A percentile compares a stretch with the other conserved stretches of the same genome.
phyloP scores from a whole-genome alignment of 2,888 invertebrate species.

The Cyrtodaria siliqua region DNA sequence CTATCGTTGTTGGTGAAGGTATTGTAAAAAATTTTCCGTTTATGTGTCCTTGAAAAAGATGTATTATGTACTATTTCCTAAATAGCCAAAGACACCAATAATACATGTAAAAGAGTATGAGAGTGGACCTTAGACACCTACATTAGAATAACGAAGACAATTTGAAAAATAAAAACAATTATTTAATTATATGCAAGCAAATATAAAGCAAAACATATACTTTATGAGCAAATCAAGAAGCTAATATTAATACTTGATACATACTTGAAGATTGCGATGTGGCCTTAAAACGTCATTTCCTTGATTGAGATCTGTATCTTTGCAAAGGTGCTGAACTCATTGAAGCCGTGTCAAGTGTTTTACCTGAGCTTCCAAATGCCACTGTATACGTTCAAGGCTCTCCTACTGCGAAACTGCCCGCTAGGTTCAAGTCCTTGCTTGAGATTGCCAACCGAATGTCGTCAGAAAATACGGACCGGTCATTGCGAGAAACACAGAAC shows the following conservation, averaged over 20 bases:
- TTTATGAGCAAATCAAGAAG: too few species aligned
- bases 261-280: neutral
- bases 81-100: too few species aligned
- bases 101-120: too few species aligned
- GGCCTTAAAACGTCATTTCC: neutral
- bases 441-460: constrained; percentile 20
- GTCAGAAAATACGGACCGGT: constrained; percentile 37
- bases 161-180: too few species aligned
- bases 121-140: too few species aligned
- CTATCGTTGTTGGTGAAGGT: constrained; percentile 88
- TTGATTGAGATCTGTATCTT: neutral
- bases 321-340: constrained; percentile 41
- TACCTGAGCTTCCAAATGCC: constrained; percentile 36
- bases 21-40: too few species aligned
- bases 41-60: too few species aligned
- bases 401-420: constrained; percentile 7
- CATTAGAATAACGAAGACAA: too few species aligned
- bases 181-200: too few species aligned
- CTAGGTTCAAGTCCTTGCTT: constrained; percentile 46
- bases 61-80: too few species aligned
- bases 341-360: constrained; percentile 47
- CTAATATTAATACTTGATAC: too few species aligned
- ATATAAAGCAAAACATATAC: too few species aligned
- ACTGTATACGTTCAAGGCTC: constrained; percentile 50
- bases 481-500: constrained; percentile 32